These are phyloP conservation scores for Lepidostoma basale DNA, from an alignment of 1,140 invertebrate genomes.

Conservation along the genomic window DNA sequence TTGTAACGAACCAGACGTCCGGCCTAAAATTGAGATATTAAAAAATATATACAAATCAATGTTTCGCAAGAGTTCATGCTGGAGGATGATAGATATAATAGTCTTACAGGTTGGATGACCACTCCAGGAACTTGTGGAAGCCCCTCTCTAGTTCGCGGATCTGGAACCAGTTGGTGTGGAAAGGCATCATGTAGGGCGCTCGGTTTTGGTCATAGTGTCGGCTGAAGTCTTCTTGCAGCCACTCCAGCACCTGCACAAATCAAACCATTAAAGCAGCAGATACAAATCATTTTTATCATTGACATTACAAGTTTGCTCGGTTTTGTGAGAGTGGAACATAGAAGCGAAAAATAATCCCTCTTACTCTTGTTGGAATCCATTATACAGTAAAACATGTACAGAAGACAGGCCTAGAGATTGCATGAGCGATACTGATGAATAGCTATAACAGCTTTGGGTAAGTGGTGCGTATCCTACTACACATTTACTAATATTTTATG, in stretches of 20 bases:
- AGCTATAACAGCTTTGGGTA: too few relatives aligned
- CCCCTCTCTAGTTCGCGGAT: slow-evolving; percentile 84
- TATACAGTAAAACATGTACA: too few relatives aligned
- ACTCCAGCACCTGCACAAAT: slow-evolving; percentile 71
- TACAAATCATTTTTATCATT: too few relatives aligned
- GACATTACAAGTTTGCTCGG: too few relatives aligned
- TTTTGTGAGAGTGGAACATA: too few relatives aligned
- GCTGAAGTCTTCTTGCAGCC: slow-evolving; percentile 90
- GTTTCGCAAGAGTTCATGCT: neutral
- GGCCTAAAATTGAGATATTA: slow-evolving; percentile 60
- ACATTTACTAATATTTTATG: too few relatives aligned
- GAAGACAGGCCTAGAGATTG: too few relatives aligned
- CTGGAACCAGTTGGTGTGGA: slow-evolving; percentile 95
- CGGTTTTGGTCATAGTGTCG: slow-evolving; percentile 85
- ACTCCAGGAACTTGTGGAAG: slow-evolving; percentile 85
- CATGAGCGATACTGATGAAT: too few relatives aligned
- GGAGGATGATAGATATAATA: neutral
- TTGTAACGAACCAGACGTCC: slow-evolving; percentile 89
- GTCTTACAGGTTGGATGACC: slow-evolving; percentile 77
- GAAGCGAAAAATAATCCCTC: too few relatives aligned
- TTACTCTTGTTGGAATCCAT: too few relatives aligned
- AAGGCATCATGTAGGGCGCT: slow-evolving; percentile 92
- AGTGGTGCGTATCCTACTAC: too few relatives aligned
- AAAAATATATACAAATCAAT: neutral
- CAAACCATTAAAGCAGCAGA: neutral